Evolutionary conservation across 2,888 invertebrate genomes (phyloP).

Genomic region (Calephelis perditalis): DNA sequence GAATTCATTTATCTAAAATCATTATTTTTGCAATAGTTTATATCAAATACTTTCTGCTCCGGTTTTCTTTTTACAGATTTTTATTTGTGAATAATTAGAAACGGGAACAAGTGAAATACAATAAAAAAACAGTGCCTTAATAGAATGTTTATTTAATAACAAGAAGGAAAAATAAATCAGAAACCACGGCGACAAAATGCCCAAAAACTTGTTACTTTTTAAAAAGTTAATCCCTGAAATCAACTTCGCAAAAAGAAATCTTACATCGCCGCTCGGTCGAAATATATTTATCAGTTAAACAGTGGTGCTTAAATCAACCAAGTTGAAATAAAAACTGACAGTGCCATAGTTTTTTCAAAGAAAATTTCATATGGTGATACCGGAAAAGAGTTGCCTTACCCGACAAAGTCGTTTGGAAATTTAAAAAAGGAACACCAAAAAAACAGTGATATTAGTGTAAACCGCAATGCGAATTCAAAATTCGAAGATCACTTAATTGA

Average conservation of each 20-base stretch:
- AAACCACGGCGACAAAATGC: slow-evolving; percentile 73
- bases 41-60: slow-evolving; percentile 56
- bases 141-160: slow-evolving; percentile 56
- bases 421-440: slow-evolving; percentile 36
- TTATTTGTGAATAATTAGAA: slow-evolving; percentile 47
- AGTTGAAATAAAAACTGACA: slow-evolving; percentile 53
- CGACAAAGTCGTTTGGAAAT: slow-evolving; percentile 59
- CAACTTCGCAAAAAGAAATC: slow-evolving; percentile 70
- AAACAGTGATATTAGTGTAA: slow-evolving; percentile 56
- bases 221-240: slow-evolving; percentile 73
- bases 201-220: slow-evolving; percentile 69
- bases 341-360: slow-evolving; percentile 63
- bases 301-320: slow-evolving; percentile 55
- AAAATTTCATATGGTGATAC: slow-evolving; percentile 55
- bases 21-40: slow-evolving; percentile 36
- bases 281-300: slow-evolving; percentile 70
- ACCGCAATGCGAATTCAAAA: slow-evolving; percentile 67
- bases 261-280: slow-evolving; percentile 61
- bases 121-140: slow-evolving; percentile 67
- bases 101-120: slow-evolving; percentile 65
- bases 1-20: slow-evolving; percentile 60
- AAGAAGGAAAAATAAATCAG: slow-evolving; percentile 47
- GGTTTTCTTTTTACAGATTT: slow-evolving; percentile 69
- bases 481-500: slow-evolving; percentile 55
- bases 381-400: slow-evolving; percentile 59